phyloP scores from a whole-genome alignment of 2,888 invertebrate genomes.

The Ormyrus nitidulus region DNA sequence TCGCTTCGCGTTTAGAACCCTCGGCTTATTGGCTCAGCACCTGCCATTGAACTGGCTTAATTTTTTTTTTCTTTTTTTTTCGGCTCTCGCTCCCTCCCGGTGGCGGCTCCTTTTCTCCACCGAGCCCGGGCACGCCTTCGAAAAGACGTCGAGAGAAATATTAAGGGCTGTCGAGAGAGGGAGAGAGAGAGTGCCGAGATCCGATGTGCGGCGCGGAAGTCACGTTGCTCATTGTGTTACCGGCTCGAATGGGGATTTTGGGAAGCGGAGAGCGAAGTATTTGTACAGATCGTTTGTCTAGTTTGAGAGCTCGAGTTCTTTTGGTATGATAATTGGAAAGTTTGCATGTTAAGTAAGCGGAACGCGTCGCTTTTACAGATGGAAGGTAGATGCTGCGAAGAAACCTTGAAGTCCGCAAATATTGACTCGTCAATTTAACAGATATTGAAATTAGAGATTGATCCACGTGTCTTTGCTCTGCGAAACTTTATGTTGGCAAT shows the following conservation, averaged over 20 bases:
- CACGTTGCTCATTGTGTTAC: conserved; percentile 44
- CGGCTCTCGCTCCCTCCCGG: conserved; percentile 17
- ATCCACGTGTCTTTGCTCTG: no score
- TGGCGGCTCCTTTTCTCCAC: conserved; percentile 32
- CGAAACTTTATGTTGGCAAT: no score
- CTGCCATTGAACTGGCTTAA: conserved; percentile 56
- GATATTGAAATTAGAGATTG: no score
- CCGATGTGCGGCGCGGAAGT: conserved; percentile 33
- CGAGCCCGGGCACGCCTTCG: background rate
- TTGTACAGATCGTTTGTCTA: no score
- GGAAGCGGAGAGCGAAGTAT: no score
- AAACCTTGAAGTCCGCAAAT: no score
- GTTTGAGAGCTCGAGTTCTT: no score
- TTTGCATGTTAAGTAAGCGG: no score
- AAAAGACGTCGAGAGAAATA: background rate
- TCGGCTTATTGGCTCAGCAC: conserved; percentile 59
- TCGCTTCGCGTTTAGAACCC: conserved; percentile 25
- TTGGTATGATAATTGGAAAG: no score
- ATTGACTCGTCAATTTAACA: no score
- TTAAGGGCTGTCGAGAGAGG: conserved; percentile 5
- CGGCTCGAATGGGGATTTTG: background rate
- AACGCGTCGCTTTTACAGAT: no score
- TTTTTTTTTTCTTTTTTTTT: conserved; percentile 32
- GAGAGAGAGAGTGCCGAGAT: conserved; percentile 56
- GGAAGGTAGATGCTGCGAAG: no score